phyloP scores from a whole-genome alignment of 1,140 invertebrate genomes.

The Penaeus indicus region DNA sequence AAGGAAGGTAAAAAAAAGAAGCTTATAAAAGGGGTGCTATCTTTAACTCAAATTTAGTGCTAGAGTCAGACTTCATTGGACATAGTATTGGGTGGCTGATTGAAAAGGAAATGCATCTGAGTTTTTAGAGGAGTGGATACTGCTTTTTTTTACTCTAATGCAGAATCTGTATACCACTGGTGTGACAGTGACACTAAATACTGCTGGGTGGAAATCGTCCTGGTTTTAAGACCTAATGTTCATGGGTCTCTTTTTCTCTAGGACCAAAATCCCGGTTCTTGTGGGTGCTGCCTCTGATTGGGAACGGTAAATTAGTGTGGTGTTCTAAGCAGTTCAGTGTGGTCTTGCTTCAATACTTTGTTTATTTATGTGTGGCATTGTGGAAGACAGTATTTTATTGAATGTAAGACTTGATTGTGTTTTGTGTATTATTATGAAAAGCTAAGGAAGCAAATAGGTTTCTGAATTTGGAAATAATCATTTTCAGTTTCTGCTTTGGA shows the following conservation, averaged over 20 bases:
- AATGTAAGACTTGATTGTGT: background rate
- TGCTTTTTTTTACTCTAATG: constrained; percentile 26
- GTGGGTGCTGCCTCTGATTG: constrained; percentile 57
- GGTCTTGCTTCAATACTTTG: constrained; percentile 25
- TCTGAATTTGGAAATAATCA: background rate
- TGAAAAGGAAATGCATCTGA: background rate
- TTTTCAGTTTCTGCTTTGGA: too few species aligned
- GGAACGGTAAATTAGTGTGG: constrained; percentile 62
- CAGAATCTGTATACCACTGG: constrained; percentile 6
- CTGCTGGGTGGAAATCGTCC: too few species aligned
- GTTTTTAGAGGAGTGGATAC: background rate
- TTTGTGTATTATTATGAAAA: background rate
- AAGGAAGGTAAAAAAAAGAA: background rate
- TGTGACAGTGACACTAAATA: constrained; percentile 10
- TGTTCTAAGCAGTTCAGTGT: constrained; percentile 39
- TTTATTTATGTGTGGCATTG: background rate
- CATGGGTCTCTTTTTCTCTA: constrained; percentile 54
- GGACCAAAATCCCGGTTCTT: constrained; percentile 64
- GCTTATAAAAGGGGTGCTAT: too few species aligned
- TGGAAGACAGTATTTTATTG: background rate
- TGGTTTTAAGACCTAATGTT: constrained; percentile 9
- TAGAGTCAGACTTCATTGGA: too few species aligned
- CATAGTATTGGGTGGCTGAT: background rate
- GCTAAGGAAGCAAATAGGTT: background rate
- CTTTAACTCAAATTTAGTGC: too few species aligned